Base-by-base conservation (phyloP, 2,797 vertebrate species). In the Mus caroli region DNA sequence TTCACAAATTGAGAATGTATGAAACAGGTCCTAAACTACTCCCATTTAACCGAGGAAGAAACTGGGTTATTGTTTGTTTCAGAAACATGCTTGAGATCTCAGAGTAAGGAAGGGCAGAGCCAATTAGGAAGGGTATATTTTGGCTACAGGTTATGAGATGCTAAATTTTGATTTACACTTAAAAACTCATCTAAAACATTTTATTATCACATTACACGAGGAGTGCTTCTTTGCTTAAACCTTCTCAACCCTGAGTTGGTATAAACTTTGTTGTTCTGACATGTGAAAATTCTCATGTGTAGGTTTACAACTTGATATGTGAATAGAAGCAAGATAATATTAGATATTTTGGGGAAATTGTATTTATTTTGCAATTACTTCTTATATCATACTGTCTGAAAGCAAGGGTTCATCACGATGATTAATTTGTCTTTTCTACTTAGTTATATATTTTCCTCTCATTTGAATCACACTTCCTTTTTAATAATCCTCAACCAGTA, bases 341-440 rank as follows among this genome's bases (percentile, higher is more conserved):
- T 93, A 80, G 64, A 71, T 37, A 62, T 50, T 91, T 94, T 80
- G 84, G 87, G n/a, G 89, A 95, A 86, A 91, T 71, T 17, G 28
- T 40, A 84, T 34, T 88, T 90, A 37, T 92, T 96, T 95, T 95
- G 13, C 19, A 94, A 95, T 64, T 92, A 50, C 71, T 31, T 91
- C 71, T 95, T 90, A 24, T 11, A 69, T 92, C 43, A 88, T 40
- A 37, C 43, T 88, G 56, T 91, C 79, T 86, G 40, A 58, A 60
- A 83, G 69, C 79, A 90, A 95, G 73, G 43, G 54, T 62, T 94
- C 95, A 46, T 88, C 87, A 79, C 67, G 76, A 94, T 85, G 80
- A 93, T 94, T 90, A 95, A 80, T 92, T 78, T 85, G 5, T 76
- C 54, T 82, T 88, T 95, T 93, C 83, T 91, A 62, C 85, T 50